Percentiles rank a stretch among this genome's conserved stretches.
Conservation (phyloP, 2,797 vertebrate species). For the Toxotes lorentzi region DNA sequence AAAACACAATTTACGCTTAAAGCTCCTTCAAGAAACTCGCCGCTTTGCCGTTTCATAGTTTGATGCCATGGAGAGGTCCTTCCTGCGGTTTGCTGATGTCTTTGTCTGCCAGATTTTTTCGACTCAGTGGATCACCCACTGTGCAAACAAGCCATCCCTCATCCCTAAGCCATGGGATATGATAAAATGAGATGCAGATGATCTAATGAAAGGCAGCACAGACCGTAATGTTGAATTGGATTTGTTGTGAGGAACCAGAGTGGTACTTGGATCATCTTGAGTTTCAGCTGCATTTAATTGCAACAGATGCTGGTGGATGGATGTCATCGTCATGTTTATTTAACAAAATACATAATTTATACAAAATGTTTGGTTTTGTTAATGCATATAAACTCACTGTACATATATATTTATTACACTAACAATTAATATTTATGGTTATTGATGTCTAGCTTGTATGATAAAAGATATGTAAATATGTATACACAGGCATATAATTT, state of each 20-base stretch:
- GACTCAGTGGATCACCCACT: slow-evolving; percentile 48
- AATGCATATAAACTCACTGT: slow-evolving; percentile 42
- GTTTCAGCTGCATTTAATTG: slow-evolving; percentile 38
- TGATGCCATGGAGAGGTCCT: slow-evolving; percentile 15
- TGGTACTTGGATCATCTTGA: slow-evolving; percentile 9
- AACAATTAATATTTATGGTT: neutral
- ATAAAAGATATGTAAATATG: slow-evolving; percentile 14
- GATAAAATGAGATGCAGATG: slow-evolving; percentile 66
- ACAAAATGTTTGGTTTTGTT: slow-evolving; percentile 53
- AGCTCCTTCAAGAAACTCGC: slow-evolving; percentile 30
- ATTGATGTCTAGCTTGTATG: neutral
- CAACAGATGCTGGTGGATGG: slow-evolving; percentile 13
- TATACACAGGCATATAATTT: slow-evolving; percentile 12
- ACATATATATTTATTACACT: slow-evolving; percentile 18
- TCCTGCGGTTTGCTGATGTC: slow-evolving; percentile 40
- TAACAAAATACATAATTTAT: slow-evolving; percentile 64
- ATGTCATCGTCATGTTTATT: slow-evolving; percentile 49
- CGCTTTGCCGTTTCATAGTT: slow-evolving; percentile 16
- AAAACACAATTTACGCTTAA: slow-evolving; percentile 27
- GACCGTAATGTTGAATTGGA: slow-evolving; percentile 15
- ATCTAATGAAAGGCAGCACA: slow-evolving; percentile 15
- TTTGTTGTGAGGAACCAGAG: slow-evolving; percentile 15
- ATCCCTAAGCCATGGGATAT: slow-evolving; percentile 50
- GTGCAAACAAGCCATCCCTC: slow-evolving; percentile 40
- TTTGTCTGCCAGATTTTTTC: slow-evolving; percentile 57